Evolutionary conservation across 2,888 invertebrate genomes (phyloP).

Genomic region (Ornithoptera alexandrae): DNA sequence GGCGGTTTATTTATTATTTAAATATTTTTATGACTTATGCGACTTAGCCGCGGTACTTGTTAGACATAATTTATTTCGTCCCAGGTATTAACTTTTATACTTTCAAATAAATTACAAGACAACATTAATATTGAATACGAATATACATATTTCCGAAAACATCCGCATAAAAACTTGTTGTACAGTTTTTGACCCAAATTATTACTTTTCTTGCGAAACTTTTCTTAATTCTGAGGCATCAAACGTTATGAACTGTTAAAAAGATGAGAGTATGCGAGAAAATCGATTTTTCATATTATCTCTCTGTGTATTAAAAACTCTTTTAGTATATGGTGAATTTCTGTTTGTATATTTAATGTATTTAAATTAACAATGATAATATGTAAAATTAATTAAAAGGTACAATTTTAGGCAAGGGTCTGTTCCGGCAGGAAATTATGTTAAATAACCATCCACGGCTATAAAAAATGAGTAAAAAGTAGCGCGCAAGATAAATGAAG

Average conservation of each 20-base stretch:
- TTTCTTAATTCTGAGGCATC: background rate
- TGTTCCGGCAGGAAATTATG: constrained; percentile 13
- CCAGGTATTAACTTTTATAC: no score
- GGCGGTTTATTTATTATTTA: constrained; percentile 14
- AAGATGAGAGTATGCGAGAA: no score
- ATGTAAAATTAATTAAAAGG: background rate
- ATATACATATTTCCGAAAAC: background rate
- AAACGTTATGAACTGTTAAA: background rate
- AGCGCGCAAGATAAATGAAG: constrained; percentile 13
- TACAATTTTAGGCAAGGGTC: background rate
- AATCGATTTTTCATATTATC: no score
- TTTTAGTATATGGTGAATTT: no score
- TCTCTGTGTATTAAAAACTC: no score
- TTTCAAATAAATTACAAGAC: background rate
- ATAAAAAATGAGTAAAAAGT: constrained; percentile 10
- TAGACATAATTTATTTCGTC: no score
- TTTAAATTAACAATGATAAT: constrained; percentile 2
- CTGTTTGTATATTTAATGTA: background rate
- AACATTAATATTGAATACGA: background rate
- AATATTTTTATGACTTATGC: background rate
- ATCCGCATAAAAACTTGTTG: background rate
- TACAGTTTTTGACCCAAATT: background rate
- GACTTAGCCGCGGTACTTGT: no score
- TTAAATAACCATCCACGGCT: constrained; percentile 12
- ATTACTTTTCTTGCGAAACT: background rate